Percentiles rank a stretch among this genome's conserved stretches.
Conservation (phyloP, 2,888 invertebrate species). For the Callyntrura sp. region DNA sequence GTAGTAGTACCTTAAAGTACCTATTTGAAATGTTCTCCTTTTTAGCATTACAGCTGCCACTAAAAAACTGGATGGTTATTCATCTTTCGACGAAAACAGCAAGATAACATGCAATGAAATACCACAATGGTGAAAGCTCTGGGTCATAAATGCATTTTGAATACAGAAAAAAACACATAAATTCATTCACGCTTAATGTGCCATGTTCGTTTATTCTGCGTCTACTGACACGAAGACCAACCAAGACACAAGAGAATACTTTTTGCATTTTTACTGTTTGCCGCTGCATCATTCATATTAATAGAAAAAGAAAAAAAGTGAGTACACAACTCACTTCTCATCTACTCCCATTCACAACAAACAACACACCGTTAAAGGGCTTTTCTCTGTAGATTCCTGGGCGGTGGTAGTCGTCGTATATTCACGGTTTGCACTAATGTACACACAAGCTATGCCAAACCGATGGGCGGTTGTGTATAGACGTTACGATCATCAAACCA, state of each 20-base stretch:
- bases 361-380: background rate
- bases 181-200: too few relatives aligned
- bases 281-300: background rate
- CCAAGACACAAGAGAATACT: background rate
- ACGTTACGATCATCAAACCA: too few relatives aligned
- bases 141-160: conserved; percentile 28
- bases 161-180: conserved; percentile 12
- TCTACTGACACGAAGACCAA: too few relatives aligned
- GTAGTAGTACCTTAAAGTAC: too few relatives aligned
- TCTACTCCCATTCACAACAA: background rate
- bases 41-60: background rate
- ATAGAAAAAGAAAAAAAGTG: background rate
- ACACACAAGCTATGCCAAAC: too few relatives aligned
- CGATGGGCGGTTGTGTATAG: too few relatives aligned
- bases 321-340: too few relatives aligned
- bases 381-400: too few relatives aligned
- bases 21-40: background rate
- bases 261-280: background rate
- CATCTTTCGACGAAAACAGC: background rate
- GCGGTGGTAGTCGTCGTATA: too few relatives aligned
- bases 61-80: background rate
- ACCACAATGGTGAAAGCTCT: conserved; percentile 6
- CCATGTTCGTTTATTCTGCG: too few relatives aligned
- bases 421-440: too few relatives aligned
- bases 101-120: conserved; percentile 28